These are phyloP conservation scores for Marisa cornuarietis DNA, from an alignment of 1,140 invertebrate species.

Conservation along the genomic window DNA sequence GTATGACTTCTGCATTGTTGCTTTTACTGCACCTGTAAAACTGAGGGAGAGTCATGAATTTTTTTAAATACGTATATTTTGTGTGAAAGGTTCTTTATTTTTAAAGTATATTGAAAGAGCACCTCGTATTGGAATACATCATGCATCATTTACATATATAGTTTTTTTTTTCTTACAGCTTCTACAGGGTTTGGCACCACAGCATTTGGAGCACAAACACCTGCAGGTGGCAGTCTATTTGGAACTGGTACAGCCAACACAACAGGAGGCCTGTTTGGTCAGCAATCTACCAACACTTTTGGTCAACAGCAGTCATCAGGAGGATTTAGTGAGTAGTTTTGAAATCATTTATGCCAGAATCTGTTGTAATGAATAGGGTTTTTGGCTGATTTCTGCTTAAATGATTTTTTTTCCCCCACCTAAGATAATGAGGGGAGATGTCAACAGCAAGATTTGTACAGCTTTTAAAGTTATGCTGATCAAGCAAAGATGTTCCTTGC, in stretches of 20 bases:
- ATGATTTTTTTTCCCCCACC: background rate
- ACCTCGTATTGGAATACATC: background rate
- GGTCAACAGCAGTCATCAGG: conserved; percentile 19
- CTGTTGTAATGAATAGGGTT: too few relatives aligned
- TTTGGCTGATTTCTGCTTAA: background rate
- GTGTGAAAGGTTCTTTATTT: background rate
- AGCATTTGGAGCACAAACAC: conserved; percentile 40
- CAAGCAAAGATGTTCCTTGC: background rate
- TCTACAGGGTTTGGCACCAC: conserved; percentile 39
- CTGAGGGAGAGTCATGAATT: background rate
- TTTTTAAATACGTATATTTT: background rate
- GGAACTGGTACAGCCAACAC: conserved; percentile 34
- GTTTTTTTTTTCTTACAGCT: conserved; percentile 16
- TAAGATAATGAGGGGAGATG: background rate
- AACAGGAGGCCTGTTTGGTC: conserved; percentile 39
- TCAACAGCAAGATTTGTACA: background rate
- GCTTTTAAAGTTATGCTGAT: background rate
- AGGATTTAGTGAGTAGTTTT: conserved; percentile 34
- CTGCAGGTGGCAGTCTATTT: conserved; percentile 44
- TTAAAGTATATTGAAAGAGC: background rate
- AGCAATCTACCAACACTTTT: conserved; percentile 24
- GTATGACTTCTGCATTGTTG: background rate
- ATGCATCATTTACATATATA: background rate
- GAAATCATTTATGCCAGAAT: background rate
- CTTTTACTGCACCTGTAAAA: background rate